Evolutionary conservation across 1,140 invertebrate species (phyloP), one percentile per base, ranked within the genome.

Genomic region (Micrasema longulum): DNA sequence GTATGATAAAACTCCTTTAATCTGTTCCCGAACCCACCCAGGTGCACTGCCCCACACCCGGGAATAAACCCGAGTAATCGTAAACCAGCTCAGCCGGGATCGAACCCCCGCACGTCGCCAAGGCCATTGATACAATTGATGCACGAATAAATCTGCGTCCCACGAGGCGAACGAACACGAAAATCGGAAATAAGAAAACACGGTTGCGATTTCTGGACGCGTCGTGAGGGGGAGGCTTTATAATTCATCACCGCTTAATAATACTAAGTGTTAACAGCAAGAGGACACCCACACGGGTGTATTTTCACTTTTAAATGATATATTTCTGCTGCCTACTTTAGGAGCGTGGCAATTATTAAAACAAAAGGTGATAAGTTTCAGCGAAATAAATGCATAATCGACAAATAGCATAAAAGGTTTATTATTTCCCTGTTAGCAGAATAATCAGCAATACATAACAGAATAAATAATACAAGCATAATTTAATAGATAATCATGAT

Each of bases 61-160:
- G 41, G n/a, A n/a, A n/a, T n/a, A 26, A 6, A 2, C 31, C 9
- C 16, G 26, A 11, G 11, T 43, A 12, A 60, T 66, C 45, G 31
- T 66, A 66, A 66, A 66, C 12, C 50, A 55, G 22, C n/a, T 22
- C 4, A n/a, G 47, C 20, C 50, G 48, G 48, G 50, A 22, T n/a
- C 31, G 64, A 41, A 20, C 50, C 65, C 65, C 48, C 65, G 50
- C 65, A 53, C 50, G 65, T 68, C 65, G 55, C 26, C 36, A 55
- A 68, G 36, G 48, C 65, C 65, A 68, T 68, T 55, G 65, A 53
- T 68, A 68, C 36, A 68, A 68, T 43, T 68, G 65, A 68, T 55
- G 65, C 65, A 53, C 48, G 20, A 20, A 68, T 68, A 68, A 68
- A 68, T 68, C 35, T 55, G 9, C 50, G 11, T n/a, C 65, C 65